Evolutionary conservation across 2,888 invertebrate genomes (phyloP).

Genomic region (Hyalella azteca): DNA sequence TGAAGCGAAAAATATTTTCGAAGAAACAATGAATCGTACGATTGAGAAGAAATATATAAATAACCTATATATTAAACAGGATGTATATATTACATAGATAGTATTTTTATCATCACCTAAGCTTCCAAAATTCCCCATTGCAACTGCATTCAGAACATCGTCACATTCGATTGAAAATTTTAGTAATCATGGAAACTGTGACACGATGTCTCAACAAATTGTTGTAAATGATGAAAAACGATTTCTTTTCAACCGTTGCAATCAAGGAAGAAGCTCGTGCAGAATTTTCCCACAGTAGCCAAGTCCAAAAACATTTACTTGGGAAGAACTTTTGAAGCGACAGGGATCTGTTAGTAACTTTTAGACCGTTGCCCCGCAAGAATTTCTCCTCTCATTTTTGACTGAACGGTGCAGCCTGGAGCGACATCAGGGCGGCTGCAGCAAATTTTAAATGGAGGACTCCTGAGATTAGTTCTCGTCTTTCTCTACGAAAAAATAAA

Average conservation of each 20-base stretch:
- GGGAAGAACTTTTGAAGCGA: slow-evolving; percentile 34
- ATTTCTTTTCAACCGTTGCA: slow-evolving; percentile 18
- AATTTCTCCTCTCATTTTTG: slow-evolving; percentile 29
- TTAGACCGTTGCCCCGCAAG: slow-evolving; percentile 22
- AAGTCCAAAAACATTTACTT: slow-evolving; percentile 36
- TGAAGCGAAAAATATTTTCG: no score
- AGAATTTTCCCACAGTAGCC: slow-evolving; percentile 10
- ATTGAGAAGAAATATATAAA: no score
- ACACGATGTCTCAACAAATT: background rate
- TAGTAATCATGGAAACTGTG: no score
- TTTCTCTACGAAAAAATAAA: no score
- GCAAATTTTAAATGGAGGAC: slow-evolving; percentile 6
- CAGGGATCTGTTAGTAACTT: slow-evolving; percentile 37
- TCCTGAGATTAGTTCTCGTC: slow-evolving; percentile 5
- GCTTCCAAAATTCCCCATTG: no score
- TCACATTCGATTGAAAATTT: no score
- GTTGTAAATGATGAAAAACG: background rate
- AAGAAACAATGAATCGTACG: no score
- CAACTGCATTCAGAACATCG: no score
- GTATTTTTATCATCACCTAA: no score
- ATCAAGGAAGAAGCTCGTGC: slow-evolving; percentile 12
- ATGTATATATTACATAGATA: no score
- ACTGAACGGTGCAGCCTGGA: slow-evolving; percentile 28
- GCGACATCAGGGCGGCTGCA: slow-evolving; percentile 9
- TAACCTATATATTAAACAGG: no score